Evolutionary conservation across 2,113 vertebrate species (phyloP).

Genomic region (Xiphorhynchus elegans): DNA sequence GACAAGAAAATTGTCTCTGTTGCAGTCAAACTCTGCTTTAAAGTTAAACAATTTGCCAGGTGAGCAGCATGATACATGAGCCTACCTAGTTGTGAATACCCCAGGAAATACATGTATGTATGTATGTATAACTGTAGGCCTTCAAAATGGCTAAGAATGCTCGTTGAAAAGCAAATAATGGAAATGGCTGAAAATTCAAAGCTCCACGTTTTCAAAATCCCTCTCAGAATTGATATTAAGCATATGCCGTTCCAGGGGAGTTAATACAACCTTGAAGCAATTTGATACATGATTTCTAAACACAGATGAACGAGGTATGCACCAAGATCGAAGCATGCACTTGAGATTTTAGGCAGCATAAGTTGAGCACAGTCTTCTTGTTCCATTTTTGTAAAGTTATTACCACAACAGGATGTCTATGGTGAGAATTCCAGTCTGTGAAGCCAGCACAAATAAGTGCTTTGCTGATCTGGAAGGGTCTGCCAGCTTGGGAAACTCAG

Average conservation of each 20-base stretch:
- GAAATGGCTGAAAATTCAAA: neutral
- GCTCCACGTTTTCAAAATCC: neutral
- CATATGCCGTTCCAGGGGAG: fast-evolving
- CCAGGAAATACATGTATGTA: neutral
- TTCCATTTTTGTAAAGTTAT: neutral
- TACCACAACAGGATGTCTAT: neutral
- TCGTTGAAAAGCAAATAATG: neutral
- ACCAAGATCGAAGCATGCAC: neutral
- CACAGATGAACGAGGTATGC: neutral
- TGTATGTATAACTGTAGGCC: neutral
- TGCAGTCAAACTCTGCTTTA: neutral
- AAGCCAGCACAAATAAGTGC: neutral
- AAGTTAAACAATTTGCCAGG: neutral
- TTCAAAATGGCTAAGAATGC: neutral
- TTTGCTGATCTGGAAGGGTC: neutral
- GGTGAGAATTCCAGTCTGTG: neutral
- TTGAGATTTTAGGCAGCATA: neutral
- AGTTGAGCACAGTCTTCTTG: neutral
- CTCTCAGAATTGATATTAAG: fast-evolving
- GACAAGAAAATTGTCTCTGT: neutral
- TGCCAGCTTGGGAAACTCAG: neutral
- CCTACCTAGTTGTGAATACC: neutral
- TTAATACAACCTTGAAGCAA: neutral
- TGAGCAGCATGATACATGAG: neutral
- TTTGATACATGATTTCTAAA: neutral